Percentiles rank a stretch among this genome's conserved stretches.
Evolutionary conservation across 2,888 invertebrate genomes (phyloP).

Genomic region (Athetis lepigone): DNA sequence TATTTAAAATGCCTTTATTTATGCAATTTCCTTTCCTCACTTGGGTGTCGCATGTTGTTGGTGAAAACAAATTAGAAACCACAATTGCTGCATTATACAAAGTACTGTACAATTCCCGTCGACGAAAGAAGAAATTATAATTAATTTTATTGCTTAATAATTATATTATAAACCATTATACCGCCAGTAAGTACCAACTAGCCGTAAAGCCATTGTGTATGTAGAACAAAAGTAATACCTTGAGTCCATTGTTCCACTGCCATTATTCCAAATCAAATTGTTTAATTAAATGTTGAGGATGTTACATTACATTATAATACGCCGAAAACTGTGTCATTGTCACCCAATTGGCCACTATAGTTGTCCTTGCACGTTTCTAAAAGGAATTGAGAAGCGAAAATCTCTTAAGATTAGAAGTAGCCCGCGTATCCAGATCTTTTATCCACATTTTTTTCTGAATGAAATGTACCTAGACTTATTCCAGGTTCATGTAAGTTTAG

Average conservation of each 20-base stretch:
- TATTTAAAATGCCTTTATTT: no score
- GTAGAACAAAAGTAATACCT: conserved; percentile 10
- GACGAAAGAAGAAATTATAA: conserved; percentile 19
- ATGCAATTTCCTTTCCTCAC: no score
- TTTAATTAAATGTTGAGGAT: conserved; percentile 23
- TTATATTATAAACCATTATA: conserved; percentile 19
- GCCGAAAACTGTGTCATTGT: background rate
- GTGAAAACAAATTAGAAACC: no score
- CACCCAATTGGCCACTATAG: background rate
- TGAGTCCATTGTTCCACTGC: conserved; percentile 8
- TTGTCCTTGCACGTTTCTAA: background rate
- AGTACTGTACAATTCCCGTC: background rate
- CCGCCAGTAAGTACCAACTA: background rate
- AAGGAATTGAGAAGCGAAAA: background rate
- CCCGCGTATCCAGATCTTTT: background rate
- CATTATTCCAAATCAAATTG: conserved; percentile 20
- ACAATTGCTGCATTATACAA: background rate
- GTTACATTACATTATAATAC: background rate
- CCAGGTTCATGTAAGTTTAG: no score
- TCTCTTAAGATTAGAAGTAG: no score
- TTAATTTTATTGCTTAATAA: conserved; percentile 4
- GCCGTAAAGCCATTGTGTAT: conserved; percentile 13
- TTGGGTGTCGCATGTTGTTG: no score
- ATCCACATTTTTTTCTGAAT: no score
- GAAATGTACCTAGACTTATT: no score